phyloP scores from a whole-genome alignment of 1,140 invertebrate species.

The Bombus affinis region DNA sequence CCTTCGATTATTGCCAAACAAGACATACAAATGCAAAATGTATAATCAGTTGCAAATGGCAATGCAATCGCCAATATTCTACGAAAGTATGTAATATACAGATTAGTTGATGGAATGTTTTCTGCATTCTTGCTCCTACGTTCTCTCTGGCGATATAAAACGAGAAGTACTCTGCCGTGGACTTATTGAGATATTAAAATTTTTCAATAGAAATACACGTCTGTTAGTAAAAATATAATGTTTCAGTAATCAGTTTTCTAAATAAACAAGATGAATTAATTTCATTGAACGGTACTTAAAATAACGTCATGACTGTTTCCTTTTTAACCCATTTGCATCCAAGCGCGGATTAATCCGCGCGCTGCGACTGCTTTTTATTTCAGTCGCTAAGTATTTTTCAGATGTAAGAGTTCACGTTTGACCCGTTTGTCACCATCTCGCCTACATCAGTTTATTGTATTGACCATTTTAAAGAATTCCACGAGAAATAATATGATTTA shows the following conservation, averaged over 20 bases:
- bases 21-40: not conserved
- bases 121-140: not conserved
- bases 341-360: too few relatives aligned
- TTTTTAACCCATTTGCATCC: not conserved
- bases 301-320: constrained; percentile 12
- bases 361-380: too few relatives aligned
- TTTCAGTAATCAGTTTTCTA: not conserved
- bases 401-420: too few relatives aligned
- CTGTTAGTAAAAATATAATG: constrained; percentile 10
- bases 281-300: constrained; percentile 2
- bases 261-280: not conserved
- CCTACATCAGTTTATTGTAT: too few relatives aligned
- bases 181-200: not conserved
- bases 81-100: constrained; percentile 13
- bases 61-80: not conserved
- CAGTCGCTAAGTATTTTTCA: too few relatives aligned
- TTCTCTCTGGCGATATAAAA: not conserved
- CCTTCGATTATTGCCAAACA: not conserved
- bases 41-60: not conserved
- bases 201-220: not conserved
- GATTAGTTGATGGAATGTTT: constrained; percentile 37
- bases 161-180: constrained; percentile 38
- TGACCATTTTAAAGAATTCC: too few relatives aligned
- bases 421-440: too few relatives aligned
- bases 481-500: too few relatives aligned